Percentiles rank a stretch among this genome's conserved stretches.
Conservation (phyloP, 2,113 vertebrate genomes). For the Apodemus sylvaticus region DNA sequence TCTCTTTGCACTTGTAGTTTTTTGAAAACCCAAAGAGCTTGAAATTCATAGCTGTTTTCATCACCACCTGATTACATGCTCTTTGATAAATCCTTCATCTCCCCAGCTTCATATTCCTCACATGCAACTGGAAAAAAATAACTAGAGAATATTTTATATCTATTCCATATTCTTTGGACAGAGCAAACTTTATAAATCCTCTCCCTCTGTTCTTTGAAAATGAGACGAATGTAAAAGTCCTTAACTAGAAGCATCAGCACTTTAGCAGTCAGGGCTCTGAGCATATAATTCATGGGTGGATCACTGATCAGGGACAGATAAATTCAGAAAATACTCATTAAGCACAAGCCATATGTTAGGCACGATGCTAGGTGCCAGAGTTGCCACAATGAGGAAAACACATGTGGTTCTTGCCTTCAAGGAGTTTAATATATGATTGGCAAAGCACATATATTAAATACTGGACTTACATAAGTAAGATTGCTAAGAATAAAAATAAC, state of each 20-base stretch:
- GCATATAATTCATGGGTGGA: neutral
- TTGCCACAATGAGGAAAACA: neutral
- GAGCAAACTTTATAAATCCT: conserved; percentile 37
- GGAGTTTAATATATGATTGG: neutral
- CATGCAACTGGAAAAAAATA: conserved; percentile 28
- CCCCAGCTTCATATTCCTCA: neutral
- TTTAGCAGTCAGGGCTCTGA: neutral
- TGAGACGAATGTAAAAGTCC: neutral
- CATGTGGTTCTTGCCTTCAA: neutral
- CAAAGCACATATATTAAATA: conserved; percentile 46
- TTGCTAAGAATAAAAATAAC: neutral
- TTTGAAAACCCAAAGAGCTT: conserved; percentile 24
- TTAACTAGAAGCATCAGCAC: neutral
- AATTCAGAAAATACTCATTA: conserved; percentile 42
- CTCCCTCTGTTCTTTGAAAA: conserved; percentile 31
- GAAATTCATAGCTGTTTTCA: conserved; percentile 32
- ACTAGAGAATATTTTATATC: conserved; percentile 22
- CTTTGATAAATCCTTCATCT: conserved; percentile 26
- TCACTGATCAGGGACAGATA: conserved; percentile 2
- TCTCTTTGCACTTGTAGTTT: conserved; percentile 6
- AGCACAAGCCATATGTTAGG: neutral
- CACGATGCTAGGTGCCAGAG: neutral
- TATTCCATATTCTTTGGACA: conserved; percentile 42
- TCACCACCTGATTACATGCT: neutral
- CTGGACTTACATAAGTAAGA: neutral